Conservation (phyloP, 2,888 invertebrate genomes). For the Mellilla xanthometata region DNA sequence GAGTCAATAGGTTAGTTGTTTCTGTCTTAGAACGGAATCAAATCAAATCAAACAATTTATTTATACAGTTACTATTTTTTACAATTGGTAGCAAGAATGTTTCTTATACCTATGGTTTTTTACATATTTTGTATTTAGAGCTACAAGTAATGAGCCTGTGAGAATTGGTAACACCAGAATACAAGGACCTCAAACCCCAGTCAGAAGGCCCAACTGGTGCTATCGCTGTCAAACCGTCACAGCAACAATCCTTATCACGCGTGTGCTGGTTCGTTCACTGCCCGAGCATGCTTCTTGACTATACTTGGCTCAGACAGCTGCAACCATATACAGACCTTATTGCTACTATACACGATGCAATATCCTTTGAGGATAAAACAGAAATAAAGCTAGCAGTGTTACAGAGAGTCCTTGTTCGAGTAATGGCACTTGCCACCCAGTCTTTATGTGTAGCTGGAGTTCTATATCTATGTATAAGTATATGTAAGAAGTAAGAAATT, state of each 20-base stretch:
- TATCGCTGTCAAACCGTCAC: conserved; percentile 16
- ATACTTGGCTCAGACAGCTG: background rate
- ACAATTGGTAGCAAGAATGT: too few species aligned
- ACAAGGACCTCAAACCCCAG: too few species aligned
- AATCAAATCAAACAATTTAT: too few species aligned
- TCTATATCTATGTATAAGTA: too few species aligned
- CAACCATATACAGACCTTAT: background rate
- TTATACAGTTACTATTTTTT: too few species aligned
- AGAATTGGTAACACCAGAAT: too few species aligned
- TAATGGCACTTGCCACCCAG: conserved; percentile 9
- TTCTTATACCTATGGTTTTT: too few species aligned
- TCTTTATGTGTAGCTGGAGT: conserved; percentile 6
- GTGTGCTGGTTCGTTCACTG: conserved; percentile 40
- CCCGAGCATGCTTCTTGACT: background rate
- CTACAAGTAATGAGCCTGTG: too few species aligned
- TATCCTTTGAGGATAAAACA: background rate
- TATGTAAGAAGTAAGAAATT: too few species aligned
- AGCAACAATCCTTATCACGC: conserved; percentile 41
- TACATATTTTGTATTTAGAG: too few species aligned
- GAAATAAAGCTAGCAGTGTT: background rate
- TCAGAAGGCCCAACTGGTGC: background rate
- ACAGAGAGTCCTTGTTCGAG: background rate
- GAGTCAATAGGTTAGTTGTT: too few species aligned
- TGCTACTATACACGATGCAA: background rate
- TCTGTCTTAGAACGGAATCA: too few species aligned